These are phyloP conservation scores for Malurus cyaneus DNA, from an alignment of 2,113 vertebrate genomes.

Conservation along the genomic window DNA sequence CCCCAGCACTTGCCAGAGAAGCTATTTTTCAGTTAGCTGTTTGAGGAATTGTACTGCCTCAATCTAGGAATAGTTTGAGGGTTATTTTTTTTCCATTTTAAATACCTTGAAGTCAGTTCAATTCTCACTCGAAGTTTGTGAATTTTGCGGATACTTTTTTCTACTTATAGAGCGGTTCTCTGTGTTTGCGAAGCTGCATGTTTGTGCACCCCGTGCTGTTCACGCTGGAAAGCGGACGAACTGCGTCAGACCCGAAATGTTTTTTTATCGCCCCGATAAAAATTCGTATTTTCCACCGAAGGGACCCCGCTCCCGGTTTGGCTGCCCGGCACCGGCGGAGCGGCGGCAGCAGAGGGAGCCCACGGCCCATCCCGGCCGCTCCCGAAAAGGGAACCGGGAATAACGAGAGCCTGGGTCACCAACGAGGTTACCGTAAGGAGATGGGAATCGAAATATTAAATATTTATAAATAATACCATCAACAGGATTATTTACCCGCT, in stretches of 20 bases:
- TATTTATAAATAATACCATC: too few relatives aligned
- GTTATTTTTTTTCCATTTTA: accelerated
- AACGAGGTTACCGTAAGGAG: not conserved
- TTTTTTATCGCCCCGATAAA: too few relatives aligned
- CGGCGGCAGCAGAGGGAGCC: slow-evolving; percentile 33
- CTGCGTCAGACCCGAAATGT: too few relatives aligned
- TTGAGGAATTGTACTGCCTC: not conserved
- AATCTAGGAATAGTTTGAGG: not conserved
- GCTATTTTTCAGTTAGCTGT: accelerated
- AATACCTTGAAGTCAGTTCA: not conserved
- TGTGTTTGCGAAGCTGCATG: accelerated
- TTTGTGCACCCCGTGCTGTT: accelerated
- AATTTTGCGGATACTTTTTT: not conserved
- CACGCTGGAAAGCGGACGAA: accelerated
- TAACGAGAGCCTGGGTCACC: accelerated
- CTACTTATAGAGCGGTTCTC: accelerated
- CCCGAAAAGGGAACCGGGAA: not conserved
- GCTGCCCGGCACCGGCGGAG: not conserved
- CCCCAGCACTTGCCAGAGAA: not conserved
- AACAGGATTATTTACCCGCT: too few relatives aligned
- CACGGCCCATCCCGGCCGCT: not conserved
- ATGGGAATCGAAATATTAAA: not conserved
- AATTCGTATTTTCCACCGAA: accelerated
- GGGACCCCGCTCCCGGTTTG: not conserved
- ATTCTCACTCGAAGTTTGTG: accelerated